Evolutionary conservation across 2,113 vertebrate genomes (phyloP).

Genomic region (Limanda limanda): DNA sequence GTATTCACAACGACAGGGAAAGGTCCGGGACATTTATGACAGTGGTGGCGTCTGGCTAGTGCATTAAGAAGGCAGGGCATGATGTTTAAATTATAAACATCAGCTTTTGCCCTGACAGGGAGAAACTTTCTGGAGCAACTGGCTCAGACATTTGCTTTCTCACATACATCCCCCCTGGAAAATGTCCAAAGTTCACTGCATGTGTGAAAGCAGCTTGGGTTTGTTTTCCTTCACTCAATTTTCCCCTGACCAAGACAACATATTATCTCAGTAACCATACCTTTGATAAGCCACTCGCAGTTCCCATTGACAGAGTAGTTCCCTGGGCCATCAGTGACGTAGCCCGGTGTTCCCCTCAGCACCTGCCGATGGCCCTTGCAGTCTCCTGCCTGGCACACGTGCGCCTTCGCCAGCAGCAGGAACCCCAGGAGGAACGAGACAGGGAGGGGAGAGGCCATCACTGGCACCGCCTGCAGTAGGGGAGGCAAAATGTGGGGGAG

Average conservation of each 20-base stretch:
- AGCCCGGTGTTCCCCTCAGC: slow-evolving; percentile 86
- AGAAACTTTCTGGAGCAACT: too few species aligned
- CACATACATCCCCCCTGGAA: too few species aligned
- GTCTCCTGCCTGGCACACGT: slow-evolving; percentile 81
- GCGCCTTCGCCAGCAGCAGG: slow-evolving; percentile 63
- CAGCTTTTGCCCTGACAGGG: too few species aligned
- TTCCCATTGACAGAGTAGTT: slow-evolving; percentile 96
- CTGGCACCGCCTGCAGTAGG: slow-evolving; percentile 66
- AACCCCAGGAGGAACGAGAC: slow-evolving; percentile 69
- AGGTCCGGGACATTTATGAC: too few species aligned
- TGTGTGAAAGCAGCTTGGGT: neutral
- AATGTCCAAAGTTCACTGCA: neutral
- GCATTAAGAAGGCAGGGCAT: too few species aligned
- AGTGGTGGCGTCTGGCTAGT: too few species aligned
- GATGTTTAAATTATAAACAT: too few species aligned
- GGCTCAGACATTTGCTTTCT: too few species aligned
- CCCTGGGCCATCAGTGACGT: slow-evolving; percentile 91
- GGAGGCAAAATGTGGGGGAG: neutral
- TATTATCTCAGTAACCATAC: slow-evolving; percentile 61
- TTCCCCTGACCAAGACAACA: neutral
- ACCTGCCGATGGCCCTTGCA: slow-evolving; percentile 92
- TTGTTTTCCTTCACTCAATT: neutral
- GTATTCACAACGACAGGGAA: too few species aligned
- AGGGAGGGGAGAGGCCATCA: slow-evolving; percentile 73
- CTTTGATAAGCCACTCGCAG: slow-evolving; percentile 96